These are phyloP conservation scores for Percopsis transmontana DNA, from an alignment of 2,113 vertebrate genomes.

Conservation along the genomic window DNA sequence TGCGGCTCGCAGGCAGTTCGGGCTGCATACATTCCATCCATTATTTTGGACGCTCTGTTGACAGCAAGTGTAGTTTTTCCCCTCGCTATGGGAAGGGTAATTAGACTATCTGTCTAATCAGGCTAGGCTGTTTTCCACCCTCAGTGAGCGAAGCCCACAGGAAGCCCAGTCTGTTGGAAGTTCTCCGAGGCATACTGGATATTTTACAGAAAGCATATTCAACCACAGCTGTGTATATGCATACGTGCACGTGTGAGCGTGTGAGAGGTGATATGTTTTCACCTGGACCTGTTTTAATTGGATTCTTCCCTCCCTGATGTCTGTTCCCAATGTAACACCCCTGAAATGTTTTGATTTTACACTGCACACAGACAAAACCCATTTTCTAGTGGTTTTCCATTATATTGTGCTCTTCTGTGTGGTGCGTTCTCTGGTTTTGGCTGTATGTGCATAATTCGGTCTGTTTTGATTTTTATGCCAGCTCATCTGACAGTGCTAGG, in stretches of 20 bases:
- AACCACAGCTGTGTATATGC: not conserved
- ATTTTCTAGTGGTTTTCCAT: not conserved
- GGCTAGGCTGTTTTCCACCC: conserved; percentile 34
- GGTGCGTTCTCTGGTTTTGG: not conserved
- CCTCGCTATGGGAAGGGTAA: conserved; percentile 23
- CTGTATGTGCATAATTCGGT: not conserved
- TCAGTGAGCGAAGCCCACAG: conserved; percentile 1
- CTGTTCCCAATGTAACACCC: conserved; percentile 33
- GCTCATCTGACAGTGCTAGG: conserved; percentile 7
- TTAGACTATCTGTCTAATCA: conserved; percentile 49
- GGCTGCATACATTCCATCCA: conserved; percentile 47
- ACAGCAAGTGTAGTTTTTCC: conserved; percentile 32
- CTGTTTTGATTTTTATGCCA: conserved; percentile 8
- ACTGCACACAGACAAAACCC: conserved; percentile 11
- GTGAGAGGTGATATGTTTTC: conserved; percentile 31
- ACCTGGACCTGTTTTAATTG: conserved; percentile 48
- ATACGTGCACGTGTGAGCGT: not conserved
- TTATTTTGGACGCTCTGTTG: conserved; percentile 37
- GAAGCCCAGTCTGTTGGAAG: conserved; percentile 3
- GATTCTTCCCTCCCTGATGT: conserved; percentile 31
- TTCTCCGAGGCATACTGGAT: no score
- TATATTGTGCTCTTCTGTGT: not conserved
- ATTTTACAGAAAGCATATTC: not conserved
- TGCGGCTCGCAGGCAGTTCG: conserved; percentile 5
- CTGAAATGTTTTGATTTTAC: conserved; percentile 48